Conservation (phyloP, 2,888 invertebrate species). For the Alentia gelatinosa region DNA sequence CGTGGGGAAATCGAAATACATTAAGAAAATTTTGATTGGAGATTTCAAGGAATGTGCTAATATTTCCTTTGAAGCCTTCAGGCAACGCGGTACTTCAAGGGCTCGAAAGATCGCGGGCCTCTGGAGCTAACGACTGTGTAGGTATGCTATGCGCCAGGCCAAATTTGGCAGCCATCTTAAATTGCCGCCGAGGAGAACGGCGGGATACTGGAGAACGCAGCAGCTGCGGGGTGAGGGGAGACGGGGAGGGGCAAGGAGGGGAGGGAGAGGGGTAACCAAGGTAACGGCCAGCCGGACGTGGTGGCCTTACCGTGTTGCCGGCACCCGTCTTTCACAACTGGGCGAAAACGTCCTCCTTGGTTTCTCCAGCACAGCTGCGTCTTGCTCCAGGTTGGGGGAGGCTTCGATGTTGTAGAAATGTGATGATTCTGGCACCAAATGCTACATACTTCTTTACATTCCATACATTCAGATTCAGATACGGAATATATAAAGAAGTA, state of each 20-base stretch:
- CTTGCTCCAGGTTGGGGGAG: neutral
- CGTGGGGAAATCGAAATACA: no score
- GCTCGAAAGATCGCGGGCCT: no score
- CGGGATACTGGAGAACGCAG: neutral
- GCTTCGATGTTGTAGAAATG: neutral
- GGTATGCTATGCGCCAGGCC: neutral
- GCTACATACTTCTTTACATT: conserved; percentile 95
- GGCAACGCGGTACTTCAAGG: no score
- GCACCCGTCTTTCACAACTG: neutral
- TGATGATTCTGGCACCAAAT: conserved; percentile 65
- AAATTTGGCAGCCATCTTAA: conserved; percentile 41
- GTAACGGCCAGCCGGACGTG: neutral
- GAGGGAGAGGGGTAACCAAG: conserved; percentile 61
- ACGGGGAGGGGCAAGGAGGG: conserved; percentile 57
- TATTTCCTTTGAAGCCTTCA: no score
- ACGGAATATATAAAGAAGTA: conserved; percentile 97
- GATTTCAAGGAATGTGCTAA: no score
- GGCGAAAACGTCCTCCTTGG: neutral
- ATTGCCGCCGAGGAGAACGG: neutral
- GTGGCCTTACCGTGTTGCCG: neutral
- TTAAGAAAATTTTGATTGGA: no score
- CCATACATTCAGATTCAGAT: conserved; percentile 89
- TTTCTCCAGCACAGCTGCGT: neutral
- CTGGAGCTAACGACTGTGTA: no score
- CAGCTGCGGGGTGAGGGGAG: neutral